A percentile compares a stretch with the other conserved stretches of the same genome.
phyloP scores from a whole-genome alignment of 2,113 vertebrate genomes.

The Phyllostomus hastatus region DNA sequence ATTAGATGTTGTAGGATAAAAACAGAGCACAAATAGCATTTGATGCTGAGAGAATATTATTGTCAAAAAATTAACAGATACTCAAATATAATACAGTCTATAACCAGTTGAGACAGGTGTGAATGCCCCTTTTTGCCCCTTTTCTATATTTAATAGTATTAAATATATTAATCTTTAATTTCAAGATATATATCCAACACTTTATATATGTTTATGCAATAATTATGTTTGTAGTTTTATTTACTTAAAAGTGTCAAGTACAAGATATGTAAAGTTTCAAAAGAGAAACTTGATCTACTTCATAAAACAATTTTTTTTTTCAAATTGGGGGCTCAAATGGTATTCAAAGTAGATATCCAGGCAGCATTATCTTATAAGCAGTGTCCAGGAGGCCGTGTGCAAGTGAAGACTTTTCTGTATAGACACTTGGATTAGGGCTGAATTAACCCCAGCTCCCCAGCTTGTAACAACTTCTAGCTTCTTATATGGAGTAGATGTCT shows the following conservation, averaged over 20 bases:
- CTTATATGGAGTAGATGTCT: not conserved
- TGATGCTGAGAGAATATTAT: not conserved
- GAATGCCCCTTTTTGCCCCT: not conserved
- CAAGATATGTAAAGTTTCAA: not conserved
- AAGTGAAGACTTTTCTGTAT: not conserved
- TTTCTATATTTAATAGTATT: not conserved
- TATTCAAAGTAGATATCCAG: not conserved
- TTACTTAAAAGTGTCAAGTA: not conserved
- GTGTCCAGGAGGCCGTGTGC: not conserved
- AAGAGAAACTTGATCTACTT: not conserved
- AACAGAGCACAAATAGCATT: not conserved
- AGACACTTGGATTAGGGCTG: not conserved
- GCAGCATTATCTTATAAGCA: not conserved
- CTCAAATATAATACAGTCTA: not conserved
- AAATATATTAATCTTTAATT: not conserved
- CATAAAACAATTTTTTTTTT: not conserved
- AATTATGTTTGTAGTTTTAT: not conserved
- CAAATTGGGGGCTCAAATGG: not conserved
- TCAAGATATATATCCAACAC: not conserved
- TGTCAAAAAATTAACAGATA: not conserved
- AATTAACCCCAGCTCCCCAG: not conserved
- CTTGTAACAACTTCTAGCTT: not conserved
- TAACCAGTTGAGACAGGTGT: not conserved
- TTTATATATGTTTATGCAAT: not conserved
- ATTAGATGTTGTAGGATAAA: not conserved